Evolutionary conservation across 2,113 vertebrate genomes (phyloP).

Genomic region (Limanda limanda): DNA sequence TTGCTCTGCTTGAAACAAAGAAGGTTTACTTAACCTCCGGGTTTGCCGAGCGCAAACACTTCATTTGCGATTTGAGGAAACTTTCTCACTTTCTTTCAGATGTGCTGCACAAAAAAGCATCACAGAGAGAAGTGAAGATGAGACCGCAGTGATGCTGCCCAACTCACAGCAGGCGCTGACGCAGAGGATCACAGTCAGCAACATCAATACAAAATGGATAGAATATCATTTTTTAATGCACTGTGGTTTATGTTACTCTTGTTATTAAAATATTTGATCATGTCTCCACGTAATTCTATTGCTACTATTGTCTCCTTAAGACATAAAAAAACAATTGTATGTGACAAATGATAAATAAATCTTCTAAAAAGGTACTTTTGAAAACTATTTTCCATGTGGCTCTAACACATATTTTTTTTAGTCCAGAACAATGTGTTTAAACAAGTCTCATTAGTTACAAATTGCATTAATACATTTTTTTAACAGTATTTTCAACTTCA

Average conservation of each 20-base stretch:
- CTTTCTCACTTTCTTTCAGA: slow-evolving; percentile 14
- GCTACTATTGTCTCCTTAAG: too few relatives aligned
- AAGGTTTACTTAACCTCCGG: slow-evolving; percentile 49
- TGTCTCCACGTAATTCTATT: too few relatives aligned
- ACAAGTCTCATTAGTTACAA: too few relatives aligned
- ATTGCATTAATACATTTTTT: too few relatives aligned
- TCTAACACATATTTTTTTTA: too few relatives aligned
- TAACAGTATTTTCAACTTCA: too few relatives aligned
- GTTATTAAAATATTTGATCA: not conserved
- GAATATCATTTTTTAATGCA: not conserved
- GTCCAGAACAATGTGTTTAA: too few relatives aligned
- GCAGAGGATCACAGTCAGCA: not conserved
- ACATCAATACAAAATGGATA: not conserved
- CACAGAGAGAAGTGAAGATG: not conserved
- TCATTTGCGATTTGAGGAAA: slow-evolving; percentile 14
- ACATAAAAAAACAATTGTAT: too few relatives aligned
- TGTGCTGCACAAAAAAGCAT: not conserved
- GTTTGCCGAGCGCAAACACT: slow-evolving; percentile 24
- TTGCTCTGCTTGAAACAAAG: slow-evolving; percentile 45
- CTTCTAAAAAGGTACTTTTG: too few relatives aligned
- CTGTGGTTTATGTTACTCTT: not conserved
- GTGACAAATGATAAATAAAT: too few relatives aligned
- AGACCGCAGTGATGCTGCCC: too few relatives aligned
- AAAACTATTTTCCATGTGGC: too few relatives aligned
- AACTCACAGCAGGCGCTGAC: not conserved